Evolutionary conservation across 2,888 invertebrate genomes (phyloP).

Genomic region (Thysanoteuthis rhombus): DNA sequence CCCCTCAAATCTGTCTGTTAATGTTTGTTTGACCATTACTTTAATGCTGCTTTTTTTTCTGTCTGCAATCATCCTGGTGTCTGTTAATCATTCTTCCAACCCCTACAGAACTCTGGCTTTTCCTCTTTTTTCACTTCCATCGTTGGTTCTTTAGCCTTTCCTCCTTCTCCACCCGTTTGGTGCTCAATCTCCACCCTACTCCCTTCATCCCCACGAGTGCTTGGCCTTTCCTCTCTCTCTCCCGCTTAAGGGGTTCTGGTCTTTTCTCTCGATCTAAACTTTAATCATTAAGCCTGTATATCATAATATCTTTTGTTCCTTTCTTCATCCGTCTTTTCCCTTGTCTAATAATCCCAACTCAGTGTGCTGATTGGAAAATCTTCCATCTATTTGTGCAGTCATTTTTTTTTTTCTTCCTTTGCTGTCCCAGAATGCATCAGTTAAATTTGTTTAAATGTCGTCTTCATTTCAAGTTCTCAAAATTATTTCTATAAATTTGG

Average conservation of each 20-base stretch:
- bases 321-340: not conserved
- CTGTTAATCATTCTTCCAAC: too few species aligned
- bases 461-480: not conserved
- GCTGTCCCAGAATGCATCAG: not conserved
- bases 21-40: too few species aligned
- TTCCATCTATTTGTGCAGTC: not conserved
- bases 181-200: not conserved
- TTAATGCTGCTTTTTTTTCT: too few species aligned
- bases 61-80: too few species aligned
- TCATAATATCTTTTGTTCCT: too few species aligned
- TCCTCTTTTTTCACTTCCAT: too few species aligned
- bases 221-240: not conserved
- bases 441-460: not conserved
- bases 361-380: not conserved
- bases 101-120: too few species aligned
- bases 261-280: not conserved
- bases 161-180: not conserved
- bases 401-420: too few species aligned
- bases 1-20: too few species aligned
- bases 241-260: not conserved
- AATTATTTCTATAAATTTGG: not conserved
- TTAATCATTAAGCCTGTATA: too few species aligned
- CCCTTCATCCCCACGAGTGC: not conserved
- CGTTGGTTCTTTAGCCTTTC: not conserved
- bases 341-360: too few species aligned